Conservation (phyloP, 2,113 vertebrate genomes). For the Panurus biarmicus region DNA sequence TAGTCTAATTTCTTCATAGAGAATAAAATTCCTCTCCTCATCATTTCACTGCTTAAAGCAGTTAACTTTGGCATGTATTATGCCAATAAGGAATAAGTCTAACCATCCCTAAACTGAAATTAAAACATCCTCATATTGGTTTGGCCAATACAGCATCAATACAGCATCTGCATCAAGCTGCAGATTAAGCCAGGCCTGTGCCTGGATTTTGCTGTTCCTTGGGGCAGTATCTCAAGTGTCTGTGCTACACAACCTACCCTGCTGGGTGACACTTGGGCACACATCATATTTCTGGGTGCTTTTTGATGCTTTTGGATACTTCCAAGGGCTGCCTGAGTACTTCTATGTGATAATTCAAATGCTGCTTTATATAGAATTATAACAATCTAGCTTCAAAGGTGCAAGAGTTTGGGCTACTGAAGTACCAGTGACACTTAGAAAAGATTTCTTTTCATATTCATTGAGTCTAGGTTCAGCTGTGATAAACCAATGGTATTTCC, state of each 20-base stretch:
- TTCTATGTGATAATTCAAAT: not conserved
- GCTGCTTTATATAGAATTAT: not conserved
- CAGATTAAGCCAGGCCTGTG: not conserved
- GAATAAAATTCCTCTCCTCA: not conserved
- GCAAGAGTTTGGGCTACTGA: not conserved
- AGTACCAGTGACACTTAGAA: not conserved
- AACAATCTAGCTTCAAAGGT: not conserved
- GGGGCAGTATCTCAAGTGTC: not conserved
- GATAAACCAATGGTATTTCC: not conserved
- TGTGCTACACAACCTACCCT: rapidly evolving
- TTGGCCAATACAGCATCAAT: not conserved
- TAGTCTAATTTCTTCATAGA: not conserved
- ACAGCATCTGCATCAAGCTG: not conserved
- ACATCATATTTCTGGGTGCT: not conserved
- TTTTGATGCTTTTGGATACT: not conserved
- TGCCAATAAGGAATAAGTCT: not conserved
- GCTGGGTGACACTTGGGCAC: no score
- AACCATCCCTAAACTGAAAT: not conserved
- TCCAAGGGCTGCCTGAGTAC: not conserved
- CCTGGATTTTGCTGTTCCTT: not conserved
- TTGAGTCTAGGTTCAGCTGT: not conserved
- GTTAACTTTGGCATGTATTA: not conserved
- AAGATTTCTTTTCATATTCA: not conserved
- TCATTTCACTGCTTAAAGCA: not conserved
- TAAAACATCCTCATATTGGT: rapidly evolving